Evolutionary conservation across 2,113 vertebrate genomes (phyloP), one percentile per base, ranked within the genome.

Genomic region (Rhagologus leucostigma): DNA sequence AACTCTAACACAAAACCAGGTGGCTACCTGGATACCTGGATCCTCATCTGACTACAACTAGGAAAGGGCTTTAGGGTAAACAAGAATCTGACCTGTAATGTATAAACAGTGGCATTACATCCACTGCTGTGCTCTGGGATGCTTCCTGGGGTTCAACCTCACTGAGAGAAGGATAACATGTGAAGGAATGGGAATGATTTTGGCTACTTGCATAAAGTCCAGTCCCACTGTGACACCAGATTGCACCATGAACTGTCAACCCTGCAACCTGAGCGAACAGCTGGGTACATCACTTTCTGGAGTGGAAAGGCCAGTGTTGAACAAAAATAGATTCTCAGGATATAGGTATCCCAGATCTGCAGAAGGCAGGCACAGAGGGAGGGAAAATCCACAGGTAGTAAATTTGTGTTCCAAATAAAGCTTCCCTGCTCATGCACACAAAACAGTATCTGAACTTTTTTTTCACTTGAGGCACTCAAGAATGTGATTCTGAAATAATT

Each of bases 1-100:
- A 97, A 95, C 64, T 55, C 94, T 89, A 85, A 91, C 93, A 79
- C 62, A 95, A 94, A 88, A 91, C 62, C 93, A 77, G 42, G 42
- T 44, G 42, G 56, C 80, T 95, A 94, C 49, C 64, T 74, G 29
- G 32, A 62, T 12, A 49, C 42, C 30, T 53, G 70, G 29, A 57
- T 57, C 44, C 30, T 93, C 47, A 37, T n/a, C 78, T n/a, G 17
- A 41, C 8, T 44, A 26, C 56, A 44, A 0, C 0, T 30, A 37
- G 50, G 63, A 79, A 77, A 83, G 24, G 30, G 20, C 33, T 80
- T 57, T 42, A 33, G 46, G 16, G 11, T 39, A 44, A 91, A 63
- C 1, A 4, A 70, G 39, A 49, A 35, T 53, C 39, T 74, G 47
- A 65, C 13, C 27, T 68, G 32, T 15, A 19, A 16, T 18, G 29